A percentile compares a stretch with the other conserved stretches of the same genome.
These are phyloP conservation scores for Albula glossodonta DNA, from an alignment of 2,113 vertebrate species.

Conservation along the genomic window DNA sequence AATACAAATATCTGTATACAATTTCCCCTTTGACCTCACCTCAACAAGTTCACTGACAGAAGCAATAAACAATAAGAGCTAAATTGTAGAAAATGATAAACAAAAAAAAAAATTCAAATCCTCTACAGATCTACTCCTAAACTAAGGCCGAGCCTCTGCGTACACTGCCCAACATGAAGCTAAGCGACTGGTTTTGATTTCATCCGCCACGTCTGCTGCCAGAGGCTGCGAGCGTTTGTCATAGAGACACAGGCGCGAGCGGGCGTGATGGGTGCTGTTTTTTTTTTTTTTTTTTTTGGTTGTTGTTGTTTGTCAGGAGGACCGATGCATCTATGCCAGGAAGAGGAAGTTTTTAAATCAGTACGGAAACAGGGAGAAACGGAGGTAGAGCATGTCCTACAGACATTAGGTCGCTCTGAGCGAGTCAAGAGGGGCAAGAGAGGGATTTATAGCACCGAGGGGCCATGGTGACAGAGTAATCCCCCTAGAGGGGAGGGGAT, in stretches of 20 bases:
- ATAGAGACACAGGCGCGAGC: slow-evolving; percentile 63
- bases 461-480: slow-evolving; percentile 71
- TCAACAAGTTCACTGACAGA: slow-evolving; percentile 38
- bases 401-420: slow-evolving; percentile 73
- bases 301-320: slow-evolving; percentile 47
- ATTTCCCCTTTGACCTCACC: slow-evolving; percentile 46
- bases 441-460: slow-evolving; percentile 73
- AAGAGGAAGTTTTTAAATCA: slow-evolving; percentile 51
- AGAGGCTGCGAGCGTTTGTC: slow-evolving; percentile 20
- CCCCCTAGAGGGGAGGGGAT: slow-evolving; percentile 38
- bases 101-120: slow-evolving; percentile 32
- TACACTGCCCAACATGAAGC: slow-evolving; percentile 37
- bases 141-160: slow-evolving; percentile 27
- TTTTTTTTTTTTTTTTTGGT: not conserved
- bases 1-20: slow-evolving; percentile 22
- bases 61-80: slow-evolving; percentile 35
- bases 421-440: slow-evolving; percentile 64
- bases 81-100: slow-evolving; percentile 38
- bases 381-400: slow-evolving; percentile 66
- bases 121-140: slow-evolving; percentile 17
- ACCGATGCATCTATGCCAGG: slow-evolving; percentile 57
- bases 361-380: slow-evolving; percentile 58
- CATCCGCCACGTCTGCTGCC: slow-evolving; percentile 43
- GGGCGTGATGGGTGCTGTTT: slow-evolving; percentile 26
- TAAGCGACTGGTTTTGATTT: slow-evolving; percentile 48